Conservation (phyloP, 2,888 invertebrate genomes). For the Argyresthia goedartella region DNA sequence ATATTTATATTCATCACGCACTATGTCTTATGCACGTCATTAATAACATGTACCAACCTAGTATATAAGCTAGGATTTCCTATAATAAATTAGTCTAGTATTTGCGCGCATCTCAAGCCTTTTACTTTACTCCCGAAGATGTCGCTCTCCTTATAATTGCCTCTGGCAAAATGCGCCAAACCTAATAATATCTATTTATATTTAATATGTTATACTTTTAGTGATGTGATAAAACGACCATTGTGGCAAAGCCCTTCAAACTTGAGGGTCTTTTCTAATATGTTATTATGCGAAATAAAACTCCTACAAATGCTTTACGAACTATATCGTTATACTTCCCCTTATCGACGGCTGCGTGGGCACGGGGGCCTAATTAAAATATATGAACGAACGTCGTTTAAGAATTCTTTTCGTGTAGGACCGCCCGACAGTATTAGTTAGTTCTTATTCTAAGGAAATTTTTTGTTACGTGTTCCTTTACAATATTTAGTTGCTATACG, state of each 20-base stretch:
- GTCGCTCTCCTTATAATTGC: too few relatives aligned
- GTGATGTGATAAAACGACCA: too few relatives aligned
- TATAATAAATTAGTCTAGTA: too few relatives aligned
- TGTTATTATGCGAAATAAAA: constrained; percentile 65
- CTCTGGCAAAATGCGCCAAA: neutral
- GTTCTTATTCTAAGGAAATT: neutral
- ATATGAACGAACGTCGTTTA: constrained; percentile 51
- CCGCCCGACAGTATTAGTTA: constrained; percentile 33
- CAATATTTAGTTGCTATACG: neutral
- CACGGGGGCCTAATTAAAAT: constrained; percentile 58
- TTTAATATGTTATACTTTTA: too few relatives aligned
- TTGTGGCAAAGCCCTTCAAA: constrained; percentile 18
- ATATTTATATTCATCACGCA: too few relatives aligned
- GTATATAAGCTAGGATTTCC: too few relatives aligned
- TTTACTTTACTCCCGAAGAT: too few relatives aligned
- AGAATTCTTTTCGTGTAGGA: constrained; percentile 36
- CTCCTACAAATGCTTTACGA: constrained; percentile 10
- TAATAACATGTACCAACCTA: too few relatives aligned
- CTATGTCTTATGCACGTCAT: too few relatives aligned
- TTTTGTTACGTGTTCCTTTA: neutral
- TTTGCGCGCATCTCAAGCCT: too few relatives aligned
- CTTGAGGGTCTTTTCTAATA: constrained; percentile 40
- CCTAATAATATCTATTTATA: too few relatives aligned
- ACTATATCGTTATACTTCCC: constrained; percentile 30
- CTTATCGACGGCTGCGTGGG: constrained; percentile 51